Evolutionary conservation across 2,113 vertebrate genomes (phyloP), one percentile per base, ranked within the genome.

Genomic region (Hemicordylus capensis): DNA sequence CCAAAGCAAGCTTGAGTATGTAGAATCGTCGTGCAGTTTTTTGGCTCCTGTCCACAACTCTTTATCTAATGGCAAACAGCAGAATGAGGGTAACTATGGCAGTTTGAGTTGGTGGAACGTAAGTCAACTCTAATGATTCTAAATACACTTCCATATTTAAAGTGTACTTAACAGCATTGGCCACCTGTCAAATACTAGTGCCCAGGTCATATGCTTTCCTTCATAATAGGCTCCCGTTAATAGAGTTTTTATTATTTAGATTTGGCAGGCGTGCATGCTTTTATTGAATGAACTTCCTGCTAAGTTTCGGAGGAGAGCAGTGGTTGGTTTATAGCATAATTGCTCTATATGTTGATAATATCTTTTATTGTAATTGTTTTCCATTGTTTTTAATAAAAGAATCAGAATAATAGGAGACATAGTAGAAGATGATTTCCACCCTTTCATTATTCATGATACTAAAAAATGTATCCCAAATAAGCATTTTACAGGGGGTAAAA

Each of bases 361-460:
- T 96, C 94, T 96, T 95, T 96, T 96, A 94, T 95, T 92, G 67
- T 96, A 95, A 96, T 96, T 92, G 87, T 91, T 94, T 94, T 93
- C 80, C 89, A 94, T 95, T 94, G 94, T 96, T 97, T 96, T 96
- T 95, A 94, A 95, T 96, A 94, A 96, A 95, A 94, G 93, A 95
- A 89, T 88, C 87, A 84, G 94, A 94, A 96, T 94, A 96, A 96
- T 93, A 95, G 93, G 67, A 94, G 90, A 91, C 77, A 61, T 91
- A 94, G 93, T 84, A 93, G 93, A 95, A 95, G 91, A 93, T 87
- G 84, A 34, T 83, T 93, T 93, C n/a, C 44, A 31, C 46, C 42
- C 79, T 96, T 95, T 94, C 95, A 56, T 94, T 96, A 95, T 94
- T 94, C 94, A 89, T 88, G 94, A 87, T 94, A 87, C 91, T 94